These are phyloP conservation scores for Ophraella communa DNA, from an alignment of 2,888 invertebrate species.

Conservation along the genomic window DNA sequence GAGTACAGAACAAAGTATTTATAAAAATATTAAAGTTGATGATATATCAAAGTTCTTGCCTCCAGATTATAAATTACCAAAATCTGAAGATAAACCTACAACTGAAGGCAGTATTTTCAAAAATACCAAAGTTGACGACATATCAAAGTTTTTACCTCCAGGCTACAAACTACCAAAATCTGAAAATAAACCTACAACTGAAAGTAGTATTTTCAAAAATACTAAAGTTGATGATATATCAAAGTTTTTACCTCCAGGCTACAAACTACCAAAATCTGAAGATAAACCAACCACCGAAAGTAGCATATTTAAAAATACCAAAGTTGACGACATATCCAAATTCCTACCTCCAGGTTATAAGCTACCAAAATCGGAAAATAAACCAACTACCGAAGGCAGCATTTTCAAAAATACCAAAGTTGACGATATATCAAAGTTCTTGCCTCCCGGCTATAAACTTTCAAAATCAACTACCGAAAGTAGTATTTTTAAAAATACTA, in stretches of 20 bases:
- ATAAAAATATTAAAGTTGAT: slow-evolving; percentile 57
- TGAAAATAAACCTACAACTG: slow-evolving; percentile 22
- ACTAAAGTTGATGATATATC: slow-evolving; percentile 50
- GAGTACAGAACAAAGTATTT: slow-evolving; percentile 30
- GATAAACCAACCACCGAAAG: slow-evolving; percentile 29
- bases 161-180: slow-evolving; percentile 64
- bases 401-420: slow-evolving; percentile 56
- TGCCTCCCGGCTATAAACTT: slow-evolving; percentile 52
- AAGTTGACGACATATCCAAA: slow-evolving; percentile 52
- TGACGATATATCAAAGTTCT: slow-evolving; percentile 55
- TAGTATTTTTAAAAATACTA: slow-evolving; percentile 55
- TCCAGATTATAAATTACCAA: slow-evolving; percentile 23
- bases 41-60: slow-evolving; percentile 44
- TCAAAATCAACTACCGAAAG: slow-evolving; percentile 28
- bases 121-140: slow-evolving; percentile 64
- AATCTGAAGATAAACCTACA: slow-evolving; percentile 23
- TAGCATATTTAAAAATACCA: slow-evolving; percentile 49
- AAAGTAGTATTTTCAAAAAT: slow-evolving; percentile 14
- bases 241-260: slow-evolving; percentile 59
- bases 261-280: slow-evolving; percentile 57
- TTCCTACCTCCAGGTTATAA: slow-evolving; percentile 62
- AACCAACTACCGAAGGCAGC: slow-evolving; percentile 26
- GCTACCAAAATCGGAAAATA: slow-evolving; percentile 49
- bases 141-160: slow-evolving; percentile 70
- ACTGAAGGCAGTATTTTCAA: slow-evolving; percentile 53